Percentiles rank a stretch among this genome's conserved stretches.
Evolutionary conservation across 2,888 invertebrate species (phyloP).

Genomic region (Serripes groenlandicus): DNA sequence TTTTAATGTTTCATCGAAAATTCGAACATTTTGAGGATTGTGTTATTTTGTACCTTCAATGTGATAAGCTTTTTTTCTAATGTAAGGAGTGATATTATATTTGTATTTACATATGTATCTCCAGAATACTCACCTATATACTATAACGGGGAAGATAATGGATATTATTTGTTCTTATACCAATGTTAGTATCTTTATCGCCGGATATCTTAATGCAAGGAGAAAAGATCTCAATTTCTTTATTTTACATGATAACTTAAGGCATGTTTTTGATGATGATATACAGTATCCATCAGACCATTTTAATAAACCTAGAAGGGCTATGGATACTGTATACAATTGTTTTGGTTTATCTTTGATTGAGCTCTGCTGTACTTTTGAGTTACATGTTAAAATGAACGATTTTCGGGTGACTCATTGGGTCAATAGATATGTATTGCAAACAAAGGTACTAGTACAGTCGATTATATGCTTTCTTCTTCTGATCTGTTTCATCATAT

Average conservation of each 20-base stretch:
- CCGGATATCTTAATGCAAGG: slow-evolving; percentile 2
- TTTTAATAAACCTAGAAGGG: neutral
- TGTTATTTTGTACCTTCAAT: neutral
- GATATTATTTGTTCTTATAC: neutral
- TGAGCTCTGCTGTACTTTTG: neutral
- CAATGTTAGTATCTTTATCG: neutral
- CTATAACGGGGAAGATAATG: neutral
- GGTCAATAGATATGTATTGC: neutral
- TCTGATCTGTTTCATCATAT: neutral
- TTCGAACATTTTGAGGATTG: neutral
- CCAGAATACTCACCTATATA: neutral
- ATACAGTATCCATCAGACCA: neutral
- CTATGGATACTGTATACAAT: neutral
- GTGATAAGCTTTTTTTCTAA: too few species aligned
- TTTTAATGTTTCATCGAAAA: too few species aligned
- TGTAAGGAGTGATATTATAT: too few species aligned
- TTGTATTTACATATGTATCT: neutral
- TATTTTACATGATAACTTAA: neutral
- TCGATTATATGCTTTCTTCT: neutral
- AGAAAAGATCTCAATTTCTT: neutral
- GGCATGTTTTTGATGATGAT: slow-evolving; percentile 2
- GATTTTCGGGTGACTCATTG: neutral
- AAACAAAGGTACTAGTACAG: neutral
- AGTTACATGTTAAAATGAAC: neutral
- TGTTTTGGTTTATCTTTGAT: neutral